Conservation (phyloP, 2,113 vertebrate species). For the Nanger granti region DNA sequence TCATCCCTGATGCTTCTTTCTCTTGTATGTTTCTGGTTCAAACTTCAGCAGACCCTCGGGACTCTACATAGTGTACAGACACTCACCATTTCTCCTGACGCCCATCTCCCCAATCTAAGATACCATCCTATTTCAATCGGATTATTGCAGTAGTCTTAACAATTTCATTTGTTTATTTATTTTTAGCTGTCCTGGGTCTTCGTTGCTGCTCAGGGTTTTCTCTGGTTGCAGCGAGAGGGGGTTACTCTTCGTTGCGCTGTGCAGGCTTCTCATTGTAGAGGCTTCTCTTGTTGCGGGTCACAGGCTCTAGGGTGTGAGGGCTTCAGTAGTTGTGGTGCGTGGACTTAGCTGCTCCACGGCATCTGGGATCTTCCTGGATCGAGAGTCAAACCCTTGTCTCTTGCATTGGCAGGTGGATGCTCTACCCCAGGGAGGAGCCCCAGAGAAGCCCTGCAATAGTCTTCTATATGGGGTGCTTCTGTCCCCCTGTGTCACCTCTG, state of each 20-base stretch:
- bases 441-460: background rate
- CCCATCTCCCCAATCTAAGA: background rate
- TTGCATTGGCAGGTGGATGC: background rate
- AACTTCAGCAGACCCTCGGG: background rate
- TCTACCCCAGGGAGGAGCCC: background rate
- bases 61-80: background rate
- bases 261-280: background rate
- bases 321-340: background rate
- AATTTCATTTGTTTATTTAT: background rate
- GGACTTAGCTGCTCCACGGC: background rate
- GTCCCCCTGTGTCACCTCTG: background rate
- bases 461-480: background rate
- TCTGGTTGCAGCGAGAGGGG: background rate
- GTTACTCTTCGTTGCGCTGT: accelerated
- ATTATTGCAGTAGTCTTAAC: background rate
- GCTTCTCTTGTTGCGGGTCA: background rate
- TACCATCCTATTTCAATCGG: background rate
- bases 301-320: background rate
- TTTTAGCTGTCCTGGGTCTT: background rate
- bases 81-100: background rate
- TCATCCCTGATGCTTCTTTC: background rate
- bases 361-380: background rate
- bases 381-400: background rate
- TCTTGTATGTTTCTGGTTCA: background rate
- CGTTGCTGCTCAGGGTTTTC: background rate